Percentiles rank a stretch among this genome's conserved stretches.
Conservation (phyloP, 2,797 vertebrate genomes). For the Steatocranus sp. region DNA sequence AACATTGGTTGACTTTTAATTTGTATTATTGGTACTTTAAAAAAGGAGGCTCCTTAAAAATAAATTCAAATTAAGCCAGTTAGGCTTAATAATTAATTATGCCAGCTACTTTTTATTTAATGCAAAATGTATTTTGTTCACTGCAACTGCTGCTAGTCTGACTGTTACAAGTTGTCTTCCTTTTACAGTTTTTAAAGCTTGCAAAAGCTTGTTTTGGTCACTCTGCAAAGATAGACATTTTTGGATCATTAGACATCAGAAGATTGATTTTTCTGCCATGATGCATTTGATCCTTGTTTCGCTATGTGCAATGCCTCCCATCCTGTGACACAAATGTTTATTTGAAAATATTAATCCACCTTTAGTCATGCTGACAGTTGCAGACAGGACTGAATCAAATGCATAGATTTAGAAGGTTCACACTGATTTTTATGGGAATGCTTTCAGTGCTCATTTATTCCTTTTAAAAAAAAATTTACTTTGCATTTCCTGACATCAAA, state of each 20-base stretch:
- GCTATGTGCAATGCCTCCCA: neutral
- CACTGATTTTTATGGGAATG: neutral
- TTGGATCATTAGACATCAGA: constrained; percentile 16
- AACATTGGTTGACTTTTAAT: neutral
- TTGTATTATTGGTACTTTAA: neutral
- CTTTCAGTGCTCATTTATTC: neutral
- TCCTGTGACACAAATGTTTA: neutral
- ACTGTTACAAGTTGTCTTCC: neutral
- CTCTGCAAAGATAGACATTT: neutral
- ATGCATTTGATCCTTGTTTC: neutral
- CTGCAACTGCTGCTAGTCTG: neutral
- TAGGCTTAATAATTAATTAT: neutral
- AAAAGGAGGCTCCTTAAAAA: neutral
- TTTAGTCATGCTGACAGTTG: neutral
- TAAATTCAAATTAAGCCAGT: neutral
- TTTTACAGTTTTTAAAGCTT: neutral
- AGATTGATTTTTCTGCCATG: neutral
- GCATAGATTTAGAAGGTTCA: neutral
- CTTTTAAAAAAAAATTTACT: accelerated
- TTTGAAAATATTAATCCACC: constrained; percentile 5
- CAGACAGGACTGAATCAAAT: neutral
- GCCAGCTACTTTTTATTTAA: neutral
- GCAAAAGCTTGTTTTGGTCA: neutral
- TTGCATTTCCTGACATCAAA: neutral
- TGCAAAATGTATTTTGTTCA: neutral